Evolutionary conservation across 2,113 vertebrate genomes (phyloP).

Genomic region (Bambusicola thoracicus): DNA sequence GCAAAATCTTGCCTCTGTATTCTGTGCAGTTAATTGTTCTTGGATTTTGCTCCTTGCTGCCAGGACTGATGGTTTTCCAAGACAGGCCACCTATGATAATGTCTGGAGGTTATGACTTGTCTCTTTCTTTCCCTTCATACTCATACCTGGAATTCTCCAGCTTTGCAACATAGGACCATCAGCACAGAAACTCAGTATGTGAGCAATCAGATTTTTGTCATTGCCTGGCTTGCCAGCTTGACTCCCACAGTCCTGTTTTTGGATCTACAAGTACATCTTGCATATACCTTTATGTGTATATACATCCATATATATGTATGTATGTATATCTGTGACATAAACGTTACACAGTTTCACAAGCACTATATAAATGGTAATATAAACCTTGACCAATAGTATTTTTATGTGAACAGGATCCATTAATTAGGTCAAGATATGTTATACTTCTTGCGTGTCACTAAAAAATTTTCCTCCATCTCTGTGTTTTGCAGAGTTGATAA

Average conservation of each 20-base stretch:
- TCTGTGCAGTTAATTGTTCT: neutral
- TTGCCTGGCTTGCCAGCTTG: neutral
- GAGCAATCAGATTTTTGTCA: neutral
- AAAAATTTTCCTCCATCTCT: conserved; percentile 11
- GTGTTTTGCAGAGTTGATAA: neutral
- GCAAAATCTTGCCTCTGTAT: neutral
- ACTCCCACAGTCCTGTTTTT: neutral
- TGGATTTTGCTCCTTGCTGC: neutral
- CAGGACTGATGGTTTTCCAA: neutral
- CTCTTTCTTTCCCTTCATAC: neutral
- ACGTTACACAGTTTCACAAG: neutral
- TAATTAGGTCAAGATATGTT: neutral
- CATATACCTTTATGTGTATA: neutral
- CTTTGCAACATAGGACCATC: neutral
- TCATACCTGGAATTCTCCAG: neutral
- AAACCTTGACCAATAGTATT: neutral
- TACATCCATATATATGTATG: no score
- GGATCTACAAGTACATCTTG: neutral
- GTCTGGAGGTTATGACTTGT: neutral
- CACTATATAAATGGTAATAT: neutral
- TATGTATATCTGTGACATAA: neutral
- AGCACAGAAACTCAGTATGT: neutral
- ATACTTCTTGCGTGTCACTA: neutral
- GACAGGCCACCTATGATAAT: accelerated
- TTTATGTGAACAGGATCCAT: conserved; percentile 11